A percentile compares a stretch with the other conserved stretches of the same genome.
Conservation (phyloP, 2,113 vertebrate species). For the Podarcis muralis region DNA sequence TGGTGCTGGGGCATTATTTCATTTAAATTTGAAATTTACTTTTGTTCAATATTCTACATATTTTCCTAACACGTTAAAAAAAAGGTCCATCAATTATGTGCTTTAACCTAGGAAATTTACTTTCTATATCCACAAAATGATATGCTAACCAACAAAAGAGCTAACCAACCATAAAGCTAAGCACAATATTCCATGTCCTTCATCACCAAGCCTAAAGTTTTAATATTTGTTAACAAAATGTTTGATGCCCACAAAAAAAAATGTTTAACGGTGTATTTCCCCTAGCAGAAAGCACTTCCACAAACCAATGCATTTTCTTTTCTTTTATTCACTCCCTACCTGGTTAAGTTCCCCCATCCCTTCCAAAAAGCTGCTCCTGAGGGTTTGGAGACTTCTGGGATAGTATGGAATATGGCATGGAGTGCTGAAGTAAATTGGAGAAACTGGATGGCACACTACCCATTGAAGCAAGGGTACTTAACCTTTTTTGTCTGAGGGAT, state of each 20-base stretch:
- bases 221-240: neutral
- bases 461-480: no score
- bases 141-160: neutral
- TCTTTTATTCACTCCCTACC: no score
- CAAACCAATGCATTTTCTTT: no score
- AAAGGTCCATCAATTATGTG: neutral
- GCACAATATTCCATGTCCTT: neutral
- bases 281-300: no score
- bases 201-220: neutral
- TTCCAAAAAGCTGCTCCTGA: no score
- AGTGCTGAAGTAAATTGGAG: no score
- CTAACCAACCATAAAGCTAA: neutral
- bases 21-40: neutral
- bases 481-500: no score
- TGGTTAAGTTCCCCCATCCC: no score
- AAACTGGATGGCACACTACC: no score
- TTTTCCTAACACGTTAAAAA: neutral
- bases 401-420: no score
- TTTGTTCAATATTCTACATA: neutral
- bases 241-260: neutral
- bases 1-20: rapidly evolving
- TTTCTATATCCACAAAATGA: neutral
- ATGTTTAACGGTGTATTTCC: neutral
- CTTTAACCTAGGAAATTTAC: neutral
- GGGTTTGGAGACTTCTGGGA: no score